Evolutionary conservation across 2,888 invertebrate species (phyloP), one percentile per base, ranked within the genome.

Genomic region (Gonocerus acuteangulatus): DNA sequence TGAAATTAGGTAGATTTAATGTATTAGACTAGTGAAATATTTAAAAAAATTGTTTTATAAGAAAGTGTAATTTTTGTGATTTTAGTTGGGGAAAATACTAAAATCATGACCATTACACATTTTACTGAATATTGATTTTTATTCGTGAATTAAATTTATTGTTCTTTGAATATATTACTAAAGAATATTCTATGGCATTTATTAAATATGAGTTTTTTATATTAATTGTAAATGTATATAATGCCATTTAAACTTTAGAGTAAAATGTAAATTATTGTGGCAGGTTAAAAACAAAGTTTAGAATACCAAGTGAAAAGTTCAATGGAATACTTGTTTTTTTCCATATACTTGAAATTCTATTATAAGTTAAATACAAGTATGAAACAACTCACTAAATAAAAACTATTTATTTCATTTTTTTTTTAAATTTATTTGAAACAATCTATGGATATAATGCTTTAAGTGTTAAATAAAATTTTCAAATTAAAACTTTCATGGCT

Each of bases 81-180:
- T 36, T 51, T 51, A 51, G 51, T 51, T 32, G 7, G 16, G 32
- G 32, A 15, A 13, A 27, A 18, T 51, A 51, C 51, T 51, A 19
- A 36, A 32, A 51, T 51, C 51, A 51, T 51, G 34, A 51, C 18
- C 13, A 51, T 51, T 34, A 51, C 51, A 51, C 51, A 19, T 11
- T 19, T 34, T 19, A 16, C 34, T 4, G 16, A 18, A 32, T 19
- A 36, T 32, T 51, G 19, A 51, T 34, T 15, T 36, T 9, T 16
- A 16, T 16, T 48, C n/a, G 19, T 51, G 51, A 16, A 34, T 32
- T 51, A 13, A 32, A 51, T 51, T 51, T 51, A 16, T 18, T 23
- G 18, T 27, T 32, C 27, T 16, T 18, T 19, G 32, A 2, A 34
- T 16, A 32, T 34, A 51, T 36, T 51, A 32, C 19, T 51, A 18